Conservation (phyloP, 1,140 invertebrate genomes). For the Drosophila punjabiensis region DNA sequence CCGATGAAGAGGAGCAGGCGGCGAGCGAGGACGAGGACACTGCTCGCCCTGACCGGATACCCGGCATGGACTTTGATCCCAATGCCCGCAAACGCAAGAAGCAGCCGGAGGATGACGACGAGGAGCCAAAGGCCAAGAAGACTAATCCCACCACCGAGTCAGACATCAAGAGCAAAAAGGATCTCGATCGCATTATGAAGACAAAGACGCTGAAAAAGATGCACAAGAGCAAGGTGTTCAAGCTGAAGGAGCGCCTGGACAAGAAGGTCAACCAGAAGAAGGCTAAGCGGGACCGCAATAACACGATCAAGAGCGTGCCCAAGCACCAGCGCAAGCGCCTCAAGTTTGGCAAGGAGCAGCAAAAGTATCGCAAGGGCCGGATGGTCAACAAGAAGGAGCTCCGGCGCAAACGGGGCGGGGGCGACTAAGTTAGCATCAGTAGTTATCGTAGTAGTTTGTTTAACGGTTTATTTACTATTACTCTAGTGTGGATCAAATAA, state of each 20-base stretch:
- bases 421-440: slow-evolving; percentile 47
- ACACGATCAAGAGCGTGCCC: slow-evolving; percentile 75
- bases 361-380: slow-evolving; percentile 68
- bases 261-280: slow-evolving; percentile 88
- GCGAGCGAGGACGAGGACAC: slow-evolving; percentile 80
- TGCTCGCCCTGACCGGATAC: slow-evolving; percentile 85
- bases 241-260: slow-evolving; percentile 90
- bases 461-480: slow-evolving; percentile 79
- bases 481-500: slow-evolving; percentile 74
- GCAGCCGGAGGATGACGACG: neutral
- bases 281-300: slow-evolving; percentile 80
- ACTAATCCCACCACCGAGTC: neutral
- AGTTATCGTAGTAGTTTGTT: slow-evolving; percentile 43
- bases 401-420: slow-evolving; percentile 61
- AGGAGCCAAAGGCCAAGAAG: slow-evolving; percentile 14
- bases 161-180: slow-evolving; percentile 86
- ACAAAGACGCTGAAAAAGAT: slow-evolving; percentile 89
- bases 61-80: slow-evolving; percentile 87
- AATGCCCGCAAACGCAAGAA: slow-evolving; percentile 53
- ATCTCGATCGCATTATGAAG: slow-evolving; percentile 89
- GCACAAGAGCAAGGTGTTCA: slow-evolving; percentile 90
- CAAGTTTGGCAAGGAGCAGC: slow-evolving; percentile 59
- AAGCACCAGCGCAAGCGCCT: slow-evolving; percentile 71
- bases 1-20: slow-evolving; percentile 77
- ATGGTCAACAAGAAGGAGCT: slow-evolving; percentile 66